Evolutionary conservation across 2,113 vertebrate genomes (phyloP).

Genomic region (Jaculus jaculus): DNA sequence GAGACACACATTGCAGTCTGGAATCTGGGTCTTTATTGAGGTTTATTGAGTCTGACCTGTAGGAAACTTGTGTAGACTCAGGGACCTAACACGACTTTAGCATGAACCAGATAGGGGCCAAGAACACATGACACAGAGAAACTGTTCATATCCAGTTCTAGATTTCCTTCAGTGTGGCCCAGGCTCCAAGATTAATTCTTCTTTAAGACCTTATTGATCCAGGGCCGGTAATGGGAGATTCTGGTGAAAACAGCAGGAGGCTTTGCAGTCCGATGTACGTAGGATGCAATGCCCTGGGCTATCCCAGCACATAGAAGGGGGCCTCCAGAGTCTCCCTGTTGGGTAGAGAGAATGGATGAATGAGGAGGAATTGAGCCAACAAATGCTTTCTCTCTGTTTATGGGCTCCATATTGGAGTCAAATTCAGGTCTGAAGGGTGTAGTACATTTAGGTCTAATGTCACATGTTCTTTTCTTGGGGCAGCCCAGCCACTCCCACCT

Average conservation of each 20-base stretch:
- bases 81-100: neutral
- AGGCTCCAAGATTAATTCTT: conserved; percentile 25
- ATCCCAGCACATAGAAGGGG: conserved; percentile 65
- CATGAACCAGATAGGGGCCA: neutral
- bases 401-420: neutral
- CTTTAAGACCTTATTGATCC: conserved; percentile 63
- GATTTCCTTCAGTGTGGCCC: neutral
- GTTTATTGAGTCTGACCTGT: neutral
- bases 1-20: neutral
- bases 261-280: fast-evolving
- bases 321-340: conserved; percentile 72
- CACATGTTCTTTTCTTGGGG: neutral
- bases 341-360: neutral
- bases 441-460: neutral
- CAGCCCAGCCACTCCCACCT: neutral
- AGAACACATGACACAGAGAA: neutral
- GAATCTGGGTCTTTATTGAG: conserved; percentile 36
- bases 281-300: conserved; percentile 73
- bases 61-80: neutral
- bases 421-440: neutral
- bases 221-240: conserved; percentile 59
- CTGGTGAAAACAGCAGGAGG: conserved; percentile 62
- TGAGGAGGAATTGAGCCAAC: neutral
- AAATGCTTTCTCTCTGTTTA: neutral
- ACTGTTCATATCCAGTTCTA: neutral